Evolutionary conservation across 1,140 invertebrate species (phyloP).

Genomic region (Drosophila tsacasi): DNA sequence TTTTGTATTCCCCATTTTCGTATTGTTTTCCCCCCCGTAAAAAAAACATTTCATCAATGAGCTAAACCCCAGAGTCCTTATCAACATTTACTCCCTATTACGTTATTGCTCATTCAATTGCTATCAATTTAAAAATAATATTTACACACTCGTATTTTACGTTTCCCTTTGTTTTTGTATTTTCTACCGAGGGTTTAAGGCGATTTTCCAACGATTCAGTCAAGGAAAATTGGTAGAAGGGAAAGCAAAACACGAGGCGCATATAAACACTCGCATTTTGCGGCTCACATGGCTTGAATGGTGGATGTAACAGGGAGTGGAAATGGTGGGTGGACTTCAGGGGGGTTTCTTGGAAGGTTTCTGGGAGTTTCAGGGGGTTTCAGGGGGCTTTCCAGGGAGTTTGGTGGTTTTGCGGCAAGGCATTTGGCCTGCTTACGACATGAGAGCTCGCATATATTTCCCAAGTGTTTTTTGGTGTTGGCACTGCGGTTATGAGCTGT

Average conservation of each 20-base stretch:
- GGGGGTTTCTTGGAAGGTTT: neutral
- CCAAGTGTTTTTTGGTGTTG: constrained; percentile 54
- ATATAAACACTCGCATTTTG: constrained; percentile 69
- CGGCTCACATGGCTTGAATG: constrained; percentile 44
- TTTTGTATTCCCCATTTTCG: neutral
- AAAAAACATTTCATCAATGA: constrained; percentile 26
- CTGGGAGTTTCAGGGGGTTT: neutral
- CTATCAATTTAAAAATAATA: constrained; percentile 78
- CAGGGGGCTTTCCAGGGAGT: neutral
- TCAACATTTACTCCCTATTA: constrained; percentile 63
- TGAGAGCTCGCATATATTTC: constrained; percentile 44
- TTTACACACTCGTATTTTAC: constrained; percentile 70
- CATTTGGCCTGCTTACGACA: constrained; percentile 41
- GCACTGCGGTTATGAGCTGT: constrained; percentile 54
- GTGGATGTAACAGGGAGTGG: neutral
- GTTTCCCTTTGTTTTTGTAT: constrained; percentile 15
- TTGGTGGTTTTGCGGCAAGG: constrained; percentile 15
- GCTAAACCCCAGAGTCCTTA: neutral
- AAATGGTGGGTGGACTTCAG: neutral
- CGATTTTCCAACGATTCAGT: constrained; percentile 35
- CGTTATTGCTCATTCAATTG: constrained; percentile 75
- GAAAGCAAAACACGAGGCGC: constrained; percentile 55
- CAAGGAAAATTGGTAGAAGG: constrained; percentile 8
- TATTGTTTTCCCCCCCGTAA: neutral
- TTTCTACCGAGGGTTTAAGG: constrained; percentile 18